Conservation (phyloP, 2,113 vertebrate species). For the Pseudopipra pipra region DNA sequence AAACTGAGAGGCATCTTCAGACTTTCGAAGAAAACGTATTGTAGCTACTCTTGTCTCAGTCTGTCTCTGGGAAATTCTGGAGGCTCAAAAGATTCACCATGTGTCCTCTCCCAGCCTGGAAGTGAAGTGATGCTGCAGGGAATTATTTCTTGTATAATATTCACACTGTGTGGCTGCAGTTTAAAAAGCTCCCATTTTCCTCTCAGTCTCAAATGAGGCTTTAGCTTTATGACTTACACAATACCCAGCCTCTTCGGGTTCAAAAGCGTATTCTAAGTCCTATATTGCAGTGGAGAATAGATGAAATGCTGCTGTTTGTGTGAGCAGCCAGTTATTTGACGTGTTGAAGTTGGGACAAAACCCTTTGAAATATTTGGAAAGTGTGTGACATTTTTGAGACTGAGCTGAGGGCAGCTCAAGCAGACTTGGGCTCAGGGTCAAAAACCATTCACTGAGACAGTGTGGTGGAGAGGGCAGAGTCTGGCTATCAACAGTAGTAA, state of each 20-base stretch:
- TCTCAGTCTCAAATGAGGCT: background rate
- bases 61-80: background rate
- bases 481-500: background rate
- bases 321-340: background rate
- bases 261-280: background rate
- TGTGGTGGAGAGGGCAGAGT: fast-evolving
- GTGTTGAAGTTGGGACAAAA: background rate
- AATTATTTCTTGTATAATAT: background rate
- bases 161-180: background rate
- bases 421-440: background rate
- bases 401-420: background rate
- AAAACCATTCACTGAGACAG: background rate
- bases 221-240: background rate
- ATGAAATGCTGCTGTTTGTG: background rate
- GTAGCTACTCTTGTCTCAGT: background rate
- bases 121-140: background rate
- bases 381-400: background rate
- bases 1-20: background rate
- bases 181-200: background rate
- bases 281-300: background rate
- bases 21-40: background rate
- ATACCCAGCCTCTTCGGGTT: fast-evolving
- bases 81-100: background rate
- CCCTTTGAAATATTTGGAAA: background rate
- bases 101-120: background rate